A percentile compares a stretch with the other conserved stretches of the same genome.
Conservation (phyloP, 2,888 invertebrate species). For the Oscheius onirici region DNA sequence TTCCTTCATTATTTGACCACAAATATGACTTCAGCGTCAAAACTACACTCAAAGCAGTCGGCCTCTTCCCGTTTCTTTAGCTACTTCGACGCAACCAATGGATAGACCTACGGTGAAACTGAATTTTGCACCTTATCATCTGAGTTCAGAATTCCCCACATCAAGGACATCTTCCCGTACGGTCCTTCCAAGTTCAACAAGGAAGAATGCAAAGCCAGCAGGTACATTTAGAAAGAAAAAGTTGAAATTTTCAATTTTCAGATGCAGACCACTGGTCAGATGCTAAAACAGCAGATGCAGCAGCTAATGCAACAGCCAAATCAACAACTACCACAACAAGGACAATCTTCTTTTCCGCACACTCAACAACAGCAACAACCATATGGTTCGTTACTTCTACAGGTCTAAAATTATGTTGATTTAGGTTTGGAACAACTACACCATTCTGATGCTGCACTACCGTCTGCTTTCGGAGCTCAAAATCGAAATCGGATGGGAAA, state of each 20-base stretch:
- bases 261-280: slow-evolving; percentile 46
- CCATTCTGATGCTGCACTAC: too few relatives aligned
- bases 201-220: slow-evolving; percentile 5
- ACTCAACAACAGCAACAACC: slow-evolving; percentile 2
- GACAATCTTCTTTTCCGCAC: slow-evolving; percentile 5
- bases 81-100: background rate
- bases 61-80: slow-evolving; percentile 11
- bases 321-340: slow-evolving; percentile 17
- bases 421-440: too few relatives aligned
- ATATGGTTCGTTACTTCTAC: background rate
- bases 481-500: too few relatives aligned
- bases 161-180: slow-evolving; percentile 21
- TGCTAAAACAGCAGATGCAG: slow-evolving; percentile 47
- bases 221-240: background rate
- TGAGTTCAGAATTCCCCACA: background rate
- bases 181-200: slow-evolving; percentile 28
- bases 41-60: background rate
- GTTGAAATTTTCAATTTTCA: background rate
- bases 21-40: slow-evolving; percentile 3
- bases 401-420: too few relatives aligned
- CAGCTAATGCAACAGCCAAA: slow-evolving; percentile 18
- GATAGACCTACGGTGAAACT: background rate
- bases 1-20: background rate
- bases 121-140: too few relatives aligned
- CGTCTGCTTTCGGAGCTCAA: too few relatives aligned